Base-by-base conservation (phyloP, 2,797 vertebrate species). In the Epinephelus awoara region DNA sequence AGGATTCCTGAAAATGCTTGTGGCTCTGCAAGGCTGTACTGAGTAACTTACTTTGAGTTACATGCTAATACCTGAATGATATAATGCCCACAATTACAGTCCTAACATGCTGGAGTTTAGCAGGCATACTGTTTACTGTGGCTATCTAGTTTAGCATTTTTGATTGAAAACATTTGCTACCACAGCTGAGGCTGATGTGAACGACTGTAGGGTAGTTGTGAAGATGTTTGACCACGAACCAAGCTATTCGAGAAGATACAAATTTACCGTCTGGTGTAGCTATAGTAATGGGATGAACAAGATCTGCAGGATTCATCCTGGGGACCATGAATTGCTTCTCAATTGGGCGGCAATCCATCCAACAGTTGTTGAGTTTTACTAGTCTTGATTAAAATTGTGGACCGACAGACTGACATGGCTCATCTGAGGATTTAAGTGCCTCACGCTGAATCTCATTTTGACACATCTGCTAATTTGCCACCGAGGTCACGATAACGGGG, bases 381-480 rank as follows among this genome's bases (percentile, higher is more conserved):
- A 21, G 5, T 67, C 11, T 67, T 42, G 21, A 18, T 8, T 7
- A 46, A 57, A 58, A 3, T 40, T n/a, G n/a, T 40, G 6, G 9
- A 38, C 19, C 1, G 2, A 68, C 6, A 2, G 14, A 29, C 19
- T 47, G 67, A 34, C 42, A 21, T 29, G 27, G 27, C 27, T 63
- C 23, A 57, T 57, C 1, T 27, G 23, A 55, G n/a, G 15, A 29
- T 67, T 3, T 46, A 38, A 67, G 42, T 54, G 23, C 8, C 18
- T 73, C 13, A 51, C 58, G 65, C 40, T 69, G 17, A 62, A 58
- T 58, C 9, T 58, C 19, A 69, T 27, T 27, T 29, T 21, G 21
- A 47, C 10, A 67, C 46, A 51, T 67, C 54, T 50, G 18, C 21
- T 59, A 61, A 73, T 66, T 55, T 59, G 23, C 19, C 18, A 67